Conservation (phyloP, 2,113 vertebrate genomes). For the Leucopsar rothschildi region DNA sequence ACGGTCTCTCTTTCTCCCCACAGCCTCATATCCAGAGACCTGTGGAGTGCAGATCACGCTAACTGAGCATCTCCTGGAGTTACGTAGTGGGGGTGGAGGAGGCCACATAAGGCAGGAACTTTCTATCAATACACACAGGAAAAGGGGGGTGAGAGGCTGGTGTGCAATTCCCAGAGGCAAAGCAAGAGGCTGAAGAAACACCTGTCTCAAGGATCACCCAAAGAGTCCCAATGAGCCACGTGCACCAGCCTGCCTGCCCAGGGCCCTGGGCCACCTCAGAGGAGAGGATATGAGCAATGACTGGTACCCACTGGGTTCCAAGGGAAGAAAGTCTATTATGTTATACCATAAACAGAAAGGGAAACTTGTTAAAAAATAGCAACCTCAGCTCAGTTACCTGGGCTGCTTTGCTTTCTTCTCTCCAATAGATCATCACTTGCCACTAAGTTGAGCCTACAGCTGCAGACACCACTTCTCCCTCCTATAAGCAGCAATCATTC, state of each 20-base stretch:
- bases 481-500: not conserved
- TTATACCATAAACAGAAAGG: not conserved
- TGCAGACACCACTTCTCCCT: not conserved
- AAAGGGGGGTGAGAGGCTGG: not conserved
- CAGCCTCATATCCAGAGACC: not conserved
- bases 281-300: not conserved
- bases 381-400: not conserved
- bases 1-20: not conserved
- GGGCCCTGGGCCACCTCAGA: not conserved
- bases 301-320: not conserved
- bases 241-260: not conserved
- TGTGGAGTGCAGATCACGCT: not conserved
- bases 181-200: not conserved
- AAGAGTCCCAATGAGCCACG: fast-evolving
- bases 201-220: not conserved
- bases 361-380: not conserved
- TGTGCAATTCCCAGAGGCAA: not conserved
- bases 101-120: not conserved
- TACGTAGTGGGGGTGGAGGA: not conserved
- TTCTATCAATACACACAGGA: not conserved
- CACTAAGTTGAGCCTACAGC: not conserved
- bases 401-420: not conserved
- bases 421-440: constrained; percentile 6
- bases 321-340: not conserved
- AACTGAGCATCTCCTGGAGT: not conserved